These are phyloP conservation scores for Muntiacus muntjak DNA, from an alignment of 2,113 vertebrate species.

Conservation along the genomic window DNA sequence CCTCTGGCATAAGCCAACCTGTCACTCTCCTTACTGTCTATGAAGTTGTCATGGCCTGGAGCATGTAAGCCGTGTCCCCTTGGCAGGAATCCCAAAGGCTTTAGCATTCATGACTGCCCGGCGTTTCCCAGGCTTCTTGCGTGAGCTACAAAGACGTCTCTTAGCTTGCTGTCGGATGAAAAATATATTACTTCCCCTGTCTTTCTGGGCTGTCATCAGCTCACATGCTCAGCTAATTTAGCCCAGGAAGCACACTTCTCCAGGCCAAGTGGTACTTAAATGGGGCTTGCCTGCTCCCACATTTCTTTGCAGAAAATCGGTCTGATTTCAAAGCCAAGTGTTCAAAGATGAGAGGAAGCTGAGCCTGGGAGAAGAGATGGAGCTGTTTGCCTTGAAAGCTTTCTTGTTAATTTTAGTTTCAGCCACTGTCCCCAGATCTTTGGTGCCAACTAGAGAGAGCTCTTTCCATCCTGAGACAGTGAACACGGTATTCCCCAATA, in stretches of 20 bases:
- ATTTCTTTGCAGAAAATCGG: constrained; percentile 32
- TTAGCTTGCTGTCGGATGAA: constrained; percentile 37
- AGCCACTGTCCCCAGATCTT: not conserved
- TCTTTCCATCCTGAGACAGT: constrained; percentile 1
- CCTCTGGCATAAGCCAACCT: not conserved
- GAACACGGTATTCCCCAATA: constrained; percentile 12
- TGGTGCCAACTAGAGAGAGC: constrained; percentile 20
- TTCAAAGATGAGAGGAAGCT: constrained; percentile 40
- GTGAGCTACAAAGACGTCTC: constrained; percentile 53
- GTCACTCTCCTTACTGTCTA: constrained; percentile 45
- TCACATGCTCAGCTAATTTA: constrained; percentile 44
- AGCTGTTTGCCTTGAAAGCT: constrained; percentile 36
- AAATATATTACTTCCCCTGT: constrained; percentile 58
- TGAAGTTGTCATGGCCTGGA: constrained; percentile 56
- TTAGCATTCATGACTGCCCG: constrained; percentile 42
- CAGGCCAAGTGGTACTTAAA: not conserved
- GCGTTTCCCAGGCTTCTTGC: constrained; percentile 38
- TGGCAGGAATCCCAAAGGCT: constrained; percentile 62
- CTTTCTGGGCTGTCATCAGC: constrained; percentile 43
- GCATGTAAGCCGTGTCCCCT: constrained; percentile 33
- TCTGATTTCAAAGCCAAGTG: constrained; percentile 60
- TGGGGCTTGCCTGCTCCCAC: not conserved
- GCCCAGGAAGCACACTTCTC: constrained; percentile 5
- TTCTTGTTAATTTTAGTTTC: constrained; percentile 54
- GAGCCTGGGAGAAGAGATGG: constrained; percentile 1